Base-by-base conservation (phyloP, 2,797 vertebrate genomes). In the Corythornis leucogaster region DNA sequence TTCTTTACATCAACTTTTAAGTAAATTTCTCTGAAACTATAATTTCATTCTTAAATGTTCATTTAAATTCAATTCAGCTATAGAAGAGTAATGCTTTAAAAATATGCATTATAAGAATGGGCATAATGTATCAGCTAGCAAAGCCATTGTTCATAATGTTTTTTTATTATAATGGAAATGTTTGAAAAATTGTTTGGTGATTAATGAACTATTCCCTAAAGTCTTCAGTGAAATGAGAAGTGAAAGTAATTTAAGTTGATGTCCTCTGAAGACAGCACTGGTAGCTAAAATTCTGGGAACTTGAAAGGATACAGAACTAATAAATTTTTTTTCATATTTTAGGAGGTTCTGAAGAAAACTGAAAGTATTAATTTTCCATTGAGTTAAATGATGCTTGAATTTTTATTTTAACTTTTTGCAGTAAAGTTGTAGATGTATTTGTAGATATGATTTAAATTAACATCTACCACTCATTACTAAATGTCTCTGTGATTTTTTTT, bases 201-300 rank as follows among this genome's bases (percentile, higher is more conserved):
- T 53, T 88, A 82, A 79, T 63, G 88, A 86, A 64, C 6, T 18
- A 71, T 28, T 71, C 53, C 25, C 28, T 69, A 15, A 81, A 74
- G 18, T 67, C 25, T 81, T 70, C 54, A 51, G 33, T 66, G 33
- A 77, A 87, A 70, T 46, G 6, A 78, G 20, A 85, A 87, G 5
- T 77, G 22, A 82, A 87, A 78, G 24, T 64, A 92, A 92, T 93
- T 89, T 75, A 84, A 66, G 15, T 31, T 77, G 13, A 68, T 64
- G 11, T 40, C 11, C 25, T 83, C 54, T 75, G 46, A 17, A 61
- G 33, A 69, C 46, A 73, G 3, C 14, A 38, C 13, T 78, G 28
- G 12, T 12, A 80, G 46, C 19, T 78, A 71, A 85, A 93, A 83
- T 33, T 40, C 12, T 8, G 11, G 12, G 18, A 42, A 48, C 67